Evolutionary conservation across 2,113 vertebrate genomes (phyloP).

Genomic region (Macquaria australasica): DNA sequence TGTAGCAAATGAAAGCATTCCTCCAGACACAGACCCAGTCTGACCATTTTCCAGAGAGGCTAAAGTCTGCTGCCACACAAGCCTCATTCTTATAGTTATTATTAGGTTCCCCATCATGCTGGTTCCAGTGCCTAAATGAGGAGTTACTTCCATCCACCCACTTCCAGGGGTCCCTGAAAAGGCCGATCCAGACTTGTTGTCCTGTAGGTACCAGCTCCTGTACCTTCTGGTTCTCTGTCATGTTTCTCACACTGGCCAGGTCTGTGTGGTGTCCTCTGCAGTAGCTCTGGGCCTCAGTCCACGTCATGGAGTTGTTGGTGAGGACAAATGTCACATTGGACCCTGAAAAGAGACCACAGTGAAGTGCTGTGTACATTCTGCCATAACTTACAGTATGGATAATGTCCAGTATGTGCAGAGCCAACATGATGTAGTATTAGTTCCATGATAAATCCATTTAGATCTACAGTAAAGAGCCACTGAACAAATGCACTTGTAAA

Average conservation of each 20-base stretch:
- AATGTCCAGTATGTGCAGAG: too few relatives aligned
- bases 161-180: constrained; percentile 24
- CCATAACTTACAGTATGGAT: not conserved
- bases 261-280: constrained; percentile 21
- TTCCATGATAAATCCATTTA: too few relatives aligned
- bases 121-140: not conserved
- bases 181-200: not conserved
- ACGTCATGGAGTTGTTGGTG: rapidly evolving
- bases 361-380: not conserved
- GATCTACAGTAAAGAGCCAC: too few relatives aligned
- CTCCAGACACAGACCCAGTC: not conserved
- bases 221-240: not conserved
- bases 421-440: too few relatives aligned
- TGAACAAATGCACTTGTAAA: too few relatives aligned
- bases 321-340: not conserved
- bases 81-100: rapidly evolving
- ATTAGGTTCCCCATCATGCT: not conserved
- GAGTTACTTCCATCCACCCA: constrained; percentile 32
- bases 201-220: rapidly evolving
- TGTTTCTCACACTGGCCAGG: constrained; percentile 37
- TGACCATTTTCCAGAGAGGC: rapidly evolving
- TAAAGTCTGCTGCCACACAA: not conserved
- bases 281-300: constrained; percentile 14
- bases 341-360: not conserved
- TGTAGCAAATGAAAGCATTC: constrained; percentile 18